Evolutionary conservation across 2,113 vertebrate genomes (phyloP).

Genomic region (Calypte anna): DNA sequence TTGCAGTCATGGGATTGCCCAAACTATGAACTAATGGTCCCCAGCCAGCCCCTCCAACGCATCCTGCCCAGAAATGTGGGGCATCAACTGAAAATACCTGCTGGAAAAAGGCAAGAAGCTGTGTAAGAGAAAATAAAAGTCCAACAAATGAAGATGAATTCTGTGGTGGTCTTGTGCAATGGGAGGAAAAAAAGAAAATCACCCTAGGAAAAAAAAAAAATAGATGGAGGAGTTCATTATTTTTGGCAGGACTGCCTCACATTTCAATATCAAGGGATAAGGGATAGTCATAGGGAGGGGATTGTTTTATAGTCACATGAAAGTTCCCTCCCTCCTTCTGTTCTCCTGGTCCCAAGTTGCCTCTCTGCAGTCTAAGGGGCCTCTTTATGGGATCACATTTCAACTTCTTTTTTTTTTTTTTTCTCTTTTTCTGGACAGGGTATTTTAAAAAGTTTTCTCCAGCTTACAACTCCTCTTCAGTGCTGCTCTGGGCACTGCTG

Average conservation of each 20-base stretch:
- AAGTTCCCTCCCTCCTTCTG: not conserved
- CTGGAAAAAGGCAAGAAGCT: not conserved
- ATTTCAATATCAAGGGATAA: not conserved
- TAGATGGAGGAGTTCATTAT: not conserved
- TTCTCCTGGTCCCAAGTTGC: accelerated
- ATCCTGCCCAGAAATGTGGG: accelerated
- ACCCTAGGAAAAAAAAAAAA: not conserved
- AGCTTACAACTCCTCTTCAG: accelerated
- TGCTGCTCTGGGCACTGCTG: not conserved
- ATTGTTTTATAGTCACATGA: not conserved
- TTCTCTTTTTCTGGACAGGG: too few relatives aligned
- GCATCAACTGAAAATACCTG: not conserved
- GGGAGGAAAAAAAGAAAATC: not conserved
- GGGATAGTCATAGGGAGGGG: not conserved
- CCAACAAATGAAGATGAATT: not conserved
- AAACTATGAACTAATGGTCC: not conserved
- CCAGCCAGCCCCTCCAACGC: not conserved
- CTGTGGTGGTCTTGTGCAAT: not conserved
- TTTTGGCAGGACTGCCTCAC: not conserved
- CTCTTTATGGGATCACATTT: not conserved
- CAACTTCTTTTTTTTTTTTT: too few relatives aligned
- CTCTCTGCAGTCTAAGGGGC: not conserved
- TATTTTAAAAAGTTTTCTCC: not conserved
- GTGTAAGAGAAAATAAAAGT: not conserved
- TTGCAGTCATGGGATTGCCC: not conserved